Conservation (phyloP, 1,140 invertebrate genomes). For the Bombus vancouverensis region DNA sequence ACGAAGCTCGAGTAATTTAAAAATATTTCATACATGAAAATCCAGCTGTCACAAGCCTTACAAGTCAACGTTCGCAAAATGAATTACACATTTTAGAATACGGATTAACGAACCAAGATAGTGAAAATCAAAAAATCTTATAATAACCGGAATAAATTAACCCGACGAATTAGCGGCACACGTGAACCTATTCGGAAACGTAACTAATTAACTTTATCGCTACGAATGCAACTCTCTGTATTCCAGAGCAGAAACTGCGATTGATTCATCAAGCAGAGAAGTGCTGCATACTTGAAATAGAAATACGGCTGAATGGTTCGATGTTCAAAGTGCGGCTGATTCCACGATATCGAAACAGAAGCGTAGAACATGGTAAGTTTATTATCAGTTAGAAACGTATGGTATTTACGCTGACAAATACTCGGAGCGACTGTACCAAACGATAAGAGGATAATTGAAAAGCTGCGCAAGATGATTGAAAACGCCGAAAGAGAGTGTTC, state of each 20-base stretch:
- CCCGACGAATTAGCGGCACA: not conserved
- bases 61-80: too few relatives aligned
- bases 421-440: accelerated
- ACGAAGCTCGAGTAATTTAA: too few relatives aligned
- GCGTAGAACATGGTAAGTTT: not conserved
- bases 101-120: not conserved
- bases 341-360: not conserved
- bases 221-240: not conserved
- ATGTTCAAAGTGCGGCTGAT: not conserved
- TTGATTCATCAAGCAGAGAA: not conserved
- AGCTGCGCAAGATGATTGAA: not conserved
- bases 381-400: not conserved
- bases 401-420: not conserved
- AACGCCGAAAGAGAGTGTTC: not conserved
- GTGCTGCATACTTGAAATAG: not conserved
- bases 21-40: not conserved
- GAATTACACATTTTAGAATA: not conserved
- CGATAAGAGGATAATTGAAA: too few relatives aligned
- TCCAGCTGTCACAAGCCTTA: too few relatives aligned
- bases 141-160: not conserved
- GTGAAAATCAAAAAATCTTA: accelerated
- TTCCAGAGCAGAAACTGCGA: not conserved
- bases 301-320: not conserved
- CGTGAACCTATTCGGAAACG: not conserved
- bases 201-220: not conserved